Base-by-base conservation (phyloP, 2,113 vertebrate species). In the Hippocampus barbouri region DNA sequence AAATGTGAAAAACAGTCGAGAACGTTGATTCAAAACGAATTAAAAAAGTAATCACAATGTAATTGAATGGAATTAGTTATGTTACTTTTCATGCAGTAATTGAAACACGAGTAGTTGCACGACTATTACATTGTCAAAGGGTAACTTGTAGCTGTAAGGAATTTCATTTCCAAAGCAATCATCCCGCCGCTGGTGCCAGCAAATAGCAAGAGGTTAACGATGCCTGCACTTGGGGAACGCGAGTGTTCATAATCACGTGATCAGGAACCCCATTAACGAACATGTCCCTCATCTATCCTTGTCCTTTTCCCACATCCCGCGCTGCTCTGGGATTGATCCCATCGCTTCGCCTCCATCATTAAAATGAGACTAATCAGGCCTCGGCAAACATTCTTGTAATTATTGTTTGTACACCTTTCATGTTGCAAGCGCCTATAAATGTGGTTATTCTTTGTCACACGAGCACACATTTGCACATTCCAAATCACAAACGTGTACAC, bases 331-430 rank as follows among this genome's bases (percentile, higher is more conserved):
- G 49, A 75, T 76, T 78, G 61, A 79, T 80, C 61, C 69, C 45
- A 57, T 72, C 65, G 41, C 61, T 77, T 74, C n/a, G 69, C 53
- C 63, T 78, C 71, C 54, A 69, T 41, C 56, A 71, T 66, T 65
- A 11, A 67, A 54, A 34, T 62, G 62, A 63, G 68, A 67, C 60
- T 0, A 9, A 72, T 77, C 65, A 54, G n/a, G 69, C 69, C 66
- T 70, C 75, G 43, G 45, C 70, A 80, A 81, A 78, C 80, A 79
- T 74, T 68, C n/a, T 61, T 61, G 34, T 76, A 34, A 83, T 83
- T 77, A 80, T 78, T 76, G 87, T 85, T 85, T 80, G 84, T 71
- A 59, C 59, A 71, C 34, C 75, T 83, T 71, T 77, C 70, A 73
- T 30, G 12, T 45, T 57, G 38, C 54, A 16, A 80, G 64, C 57